Conservation (phyloP, 2,797 vertebrate genomes). For the Lycodopsis pacificus region DNA sequence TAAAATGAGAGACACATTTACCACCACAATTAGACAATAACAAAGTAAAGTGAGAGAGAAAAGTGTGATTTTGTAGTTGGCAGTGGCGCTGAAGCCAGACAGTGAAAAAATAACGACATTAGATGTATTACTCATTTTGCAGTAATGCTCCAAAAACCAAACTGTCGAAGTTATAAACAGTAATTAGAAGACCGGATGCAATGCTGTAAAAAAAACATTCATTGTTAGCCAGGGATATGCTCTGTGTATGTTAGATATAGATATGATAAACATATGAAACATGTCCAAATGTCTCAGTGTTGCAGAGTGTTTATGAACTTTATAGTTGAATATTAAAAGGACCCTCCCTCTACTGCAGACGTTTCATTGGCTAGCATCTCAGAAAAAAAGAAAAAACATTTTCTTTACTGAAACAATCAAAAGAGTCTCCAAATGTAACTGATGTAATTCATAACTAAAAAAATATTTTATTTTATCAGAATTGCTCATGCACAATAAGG, state of each 20-base stretch:
- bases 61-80: conserved; percentile 41
- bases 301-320: not conserved
- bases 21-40: conserved; percentile 45
- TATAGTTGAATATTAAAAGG: not conserved
- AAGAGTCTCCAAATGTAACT: not conserved
- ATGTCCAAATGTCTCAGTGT: not conserved
- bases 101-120: conserved; percentile 41
- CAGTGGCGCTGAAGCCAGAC: conserved; percentile 56
- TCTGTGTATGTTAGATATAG: not conserved
- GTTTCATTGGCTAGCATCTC: not conserved
- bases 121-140: conserved; percentile 31
- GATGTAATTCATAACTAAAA: not conserved
- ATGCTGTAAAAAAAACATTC: not conserved
- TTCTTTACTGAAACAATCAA: not conserved
- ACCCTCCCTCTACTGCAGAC: not conserved
- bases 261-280: not conserved
- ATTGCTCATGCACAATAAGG: not conserved
- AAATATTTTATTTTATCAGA: not conserved
- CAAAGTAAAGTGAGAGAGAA: conserved; percentile 47
- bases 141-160: not conserved
- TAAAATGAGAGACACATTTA: conserved; percentile 53
- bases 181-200: not conserved
- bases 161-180: not conserved
- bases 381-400: not conserved
- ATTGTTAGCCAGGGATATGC: not conserved